Evolutionary conservation across 2,888 invertebrate genomes (phyloP), one percentile per base, ranked within the genome.

Genomic region (Agrotis puta): DNA sequence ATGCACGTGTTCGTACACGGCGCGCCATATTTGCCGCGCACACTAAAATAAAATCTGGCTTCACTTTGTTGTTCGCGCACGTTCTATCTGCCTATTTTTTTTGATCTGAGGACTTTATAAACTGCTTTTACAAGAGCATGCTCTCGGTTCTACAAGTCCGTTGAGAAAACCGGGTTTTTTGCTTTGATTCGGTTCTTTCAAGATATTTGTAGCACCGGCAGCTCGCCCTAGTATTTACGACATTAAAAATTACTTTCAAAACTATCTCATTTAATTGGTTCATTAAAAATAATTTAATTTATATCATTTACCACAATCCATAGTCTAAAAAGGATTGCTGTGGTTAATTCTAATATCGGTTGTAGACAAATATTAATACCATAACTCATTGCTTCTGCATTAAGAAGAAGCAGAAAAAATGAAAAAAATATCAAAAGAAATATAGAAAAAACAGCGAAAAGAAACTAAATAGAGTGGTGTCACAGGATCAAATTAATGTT

Each of bases 341-440:
- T 95, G 95, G 95, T 91, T 91, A 92, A 87, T 82, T 84, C 66
- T 77, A 82, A 50, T 59, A 69, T 68, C 53, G 66, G 66, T 79
- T 76, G 61, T 74, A 77, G 66, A 66, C 74, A 79, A 81, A 79
- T 77, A 77, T 76, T 51, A 54, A 50, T 75, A 54, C 64, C 43
- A 74, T 79, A 83, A 85, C 88, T 91, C 95, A 95, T 96, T 95
- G 95, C 95, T 94, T 94, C 95, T 95, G 95, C 95, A 95, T 93
- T 84, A 82, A 86, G 83, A 93, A 92, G 92, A 93, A 94, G 93
- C 94, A 88, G 84, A 89, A 88, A 88, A 76, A 81, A 87, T 83
- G 80, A 62, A 73, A 85, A 84, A 86, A 82, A 71, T 64, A 68
- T 16, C 64, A 79, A 77, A 70, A 77, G 82, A 85, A 83, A 68